Conservation (phyloP, 2,888 invertebrate species). For the Tiliacea aurago region DNA sequence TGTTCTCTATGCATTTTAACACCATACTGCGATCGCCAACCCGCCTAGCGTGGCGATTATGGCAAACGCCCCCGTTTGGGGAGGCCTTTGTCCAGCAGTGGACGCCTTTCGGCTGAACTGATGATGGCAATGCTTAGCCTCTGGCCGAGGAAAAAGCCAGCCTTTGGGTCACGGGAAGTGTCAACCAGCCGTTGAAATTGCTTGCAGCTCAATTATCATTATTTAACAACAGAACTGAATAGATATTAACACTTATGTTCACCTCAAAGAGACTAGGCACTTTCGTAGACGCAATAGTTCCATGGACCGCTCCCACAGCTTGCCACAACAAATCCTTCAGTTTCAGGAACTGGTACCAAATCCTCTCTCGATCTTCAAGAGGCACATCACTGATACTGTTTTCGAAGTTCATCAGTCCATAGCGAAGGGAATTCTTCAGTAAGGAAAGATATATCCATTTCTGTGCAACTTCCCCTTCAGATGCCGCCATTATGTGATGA, state of each 20-base stretch:
- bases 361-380: constrained; percentile 64
- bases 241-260: background rate
- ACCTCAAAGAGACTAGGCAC: constrained; percentile 41
- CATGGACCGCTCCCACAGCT: constrained; percentile 81
- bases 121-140: no score
- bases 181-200: no score
- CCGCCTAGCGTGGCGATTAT: no score
- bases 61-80: no score
- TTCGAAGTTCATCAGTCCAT: constrained; percentile 75
- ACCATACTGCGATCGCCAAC: no score
- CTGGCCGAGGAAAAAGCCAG: no score
- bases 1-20: no score
- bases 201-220: background rate
- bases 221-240: background rate
- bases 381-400: constrained; percentile 69
- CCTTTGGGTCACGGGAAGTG: no score
- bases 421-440: constrained; percentile 77
- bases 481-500: constrained; percentile 68
- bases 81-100: no score
- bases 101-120: no score
- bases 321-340: constrained; percentile 82
- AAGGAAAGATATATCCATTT: constrained; percentile 82
- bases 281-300: constrained; percentile 71
- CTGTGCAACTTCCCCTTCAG: constrained; percentile 70
- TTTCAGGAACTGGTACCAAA: constrained; percentile 74